These are phyloP conservation scores for Drosophila micromelanica DNA, from an alignment of 1,140 invertebrate species.

Conservation along the genomic window DNA sequence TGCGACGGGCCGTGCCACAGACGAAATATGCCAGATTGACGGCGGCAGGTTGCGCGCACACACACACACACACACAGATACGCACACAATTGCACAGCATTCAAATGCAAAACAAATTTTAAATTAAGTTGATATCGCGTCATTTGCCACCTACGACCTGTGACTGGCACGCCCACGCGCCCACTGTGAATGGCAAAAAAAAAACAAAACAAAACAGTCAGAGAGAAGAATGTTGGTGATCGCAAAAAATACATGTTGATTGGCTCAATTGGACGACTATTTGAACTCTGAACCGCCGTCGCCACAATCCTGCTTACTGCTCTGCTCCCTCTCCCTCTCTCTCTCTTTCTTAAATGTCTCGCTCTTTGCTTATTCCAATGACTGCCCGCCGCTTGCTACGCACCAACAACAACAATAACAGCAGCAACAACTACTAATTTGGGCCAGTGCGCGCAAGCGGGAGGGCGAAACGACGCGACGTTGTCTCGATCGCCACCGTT, in stretches of 20 bases:
- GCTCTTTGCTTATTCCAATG: slow-evolving; percentile 35
- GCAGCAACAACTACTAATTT: slow-evolving; percentile 66
- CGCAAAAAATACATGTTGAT: slow-evolving; percentile 65
- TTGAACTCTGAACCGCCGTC: slow-evolving; percentile 75
- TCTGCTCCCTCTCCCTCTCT: slow-evolving; percentile 12
- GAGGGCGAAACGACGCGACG: slow-evolving; percentile 23
- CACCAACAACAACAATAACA: slow-evolving; percentile 41
- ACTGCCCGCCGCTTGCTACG: slow-evolving; percentile 43
- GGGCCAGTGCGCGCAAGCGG: slow-evolving; percentile 51
- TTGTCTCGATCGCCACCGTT: slow-evolving; percentile 62
- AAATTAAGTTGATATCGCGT: slow-evolving; percentile 22
- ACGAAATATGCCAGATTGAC: slow-evolving; percentile 43
- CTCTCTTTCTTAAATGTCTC: slow-evolving; percentile 12
- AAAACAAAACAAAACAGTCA: neutral
- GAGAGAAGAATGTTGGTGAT: slow-evolving; percentile 24
- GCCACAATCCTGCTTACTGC: slow-evolving; percentile 35
- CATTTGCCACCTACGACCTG: slow-evolving; percentile 22
- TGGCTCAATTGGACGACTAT: slow-evolving; percentile 83
- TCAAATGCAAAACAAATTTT: slow-evolving; percentile 8
- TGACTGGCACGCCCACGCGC: slow-evolving; percentile 1
- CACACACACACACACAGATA: slow-evolving; percentile 12
- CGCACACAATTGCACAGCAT: neutral
- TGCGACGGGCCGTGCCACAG: slow-evolving; percentile 45
- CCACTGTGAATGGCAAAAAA: slow-evolving; percentile 1
- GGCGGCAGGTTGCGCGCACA: slow-evolving; percentile 43